Conservation (phyloP, 2,888 invertebrate genomes). For the Uloborus plumipes region DNA sequence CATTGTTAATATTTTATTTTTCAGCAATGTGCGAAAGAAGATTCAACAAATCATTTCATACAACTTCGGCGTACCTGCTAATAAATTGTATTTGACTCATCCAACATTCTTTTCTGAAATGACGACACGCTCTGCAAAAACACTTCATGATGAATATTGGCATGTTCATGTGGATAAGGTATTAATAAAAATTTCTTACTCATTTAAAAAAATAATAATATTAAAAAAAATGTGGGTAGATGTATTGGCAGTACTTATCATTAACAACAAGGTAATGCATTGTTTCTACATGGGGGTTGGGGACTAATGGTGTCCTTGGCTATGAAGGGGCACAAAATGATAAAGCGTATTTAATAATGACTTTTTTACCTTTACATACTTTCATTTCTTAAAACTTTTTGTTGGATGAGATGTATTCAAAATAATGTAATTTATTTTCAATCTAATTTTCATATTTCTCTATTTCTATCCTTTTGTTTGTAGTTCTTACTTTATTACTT, state of each 20-base stretch:
- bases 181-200: slow-evolving; percentile 61
- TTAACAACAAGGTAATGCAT: background rate
- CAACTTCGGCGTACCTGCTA: slow-evolving; percentile 80
- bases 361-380: no score
- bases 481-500: no score
- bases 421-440: no score
- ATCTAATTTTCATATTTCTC: no score
- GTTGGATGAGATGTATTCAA: no score
- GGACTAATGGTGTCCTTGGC: no score
- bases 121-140: slow-evolving; percentile 79
- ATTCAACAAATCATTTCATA: slow-evolving; percentile 83
- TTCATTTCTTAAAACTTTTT: no score
- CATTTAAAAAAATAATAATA: background rate
- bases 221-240: background rate
- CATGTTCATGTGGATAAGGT: slow-evolving; percentile 90
- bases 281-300: no score
- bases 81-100: slow-evolving; percentile 81
- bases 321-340: no score
- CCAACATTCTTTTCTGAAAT: slow-evolving; percentile 91
- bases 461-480: no score
- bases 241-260: background rate
- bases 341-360: no score
- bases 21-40: slow-evolving; percentile 74
- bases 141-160: slow-evolving; percentile 90
- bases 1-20: background rate